Percentiles rank a stretch among this genome's conserved stretches.
These are phyloP conservation scores for Andrena marginata DNA, from an alignment of 2,888 invertebrate genomes.

Conservation along the genomic window DNA sequence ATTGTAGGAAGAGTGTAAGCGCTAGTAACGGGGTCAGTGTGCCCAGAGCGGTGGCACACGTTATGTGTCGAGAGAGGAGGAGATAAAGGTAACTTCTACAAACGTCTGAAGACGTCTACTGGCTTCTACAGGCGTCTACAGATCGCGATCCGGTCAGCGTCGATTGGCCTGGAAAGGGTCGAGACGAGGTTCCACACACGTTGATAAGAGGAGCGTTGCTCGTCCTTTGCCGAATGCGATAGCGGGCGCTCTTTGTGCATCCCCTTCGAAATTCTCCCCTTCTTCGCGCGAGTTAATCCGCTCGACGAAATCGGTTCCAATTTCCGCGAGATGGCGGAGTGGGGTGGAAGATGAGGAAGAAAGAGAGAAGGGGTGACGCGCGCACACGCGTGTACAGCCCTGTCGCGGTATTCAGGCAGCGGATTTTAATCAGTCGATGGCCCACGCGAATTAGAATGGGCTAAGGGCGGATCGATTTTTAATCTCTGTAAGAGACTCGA, in stretches of 20 bases:
- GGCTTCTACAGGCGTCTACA: too few species aligned
- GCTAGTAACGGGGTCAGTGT: too few species aligned
- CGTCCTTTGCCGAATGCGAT: neutral
- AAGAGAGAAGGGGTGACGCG: neutral
- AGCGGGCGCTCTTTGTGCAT: neutral
- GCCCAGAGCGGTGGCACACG: too few species aligned
- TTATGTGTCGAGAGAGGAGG: too few species aligned
- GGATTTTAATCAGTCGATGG: conserved; percentile 74
- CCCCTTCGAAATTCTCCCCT: neutral
- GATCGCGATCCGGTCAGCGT: conserved; percentile 23
- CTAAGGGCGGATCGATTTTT: conserved; percentile 73
- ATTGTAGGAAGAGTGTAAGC: too few species aligned
- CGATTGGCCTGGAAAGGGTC: conserved; percentile 1
- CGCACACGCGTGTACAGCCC: conserved; percentile 7
- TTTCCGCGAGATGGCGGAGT: conserved; percentile 30
- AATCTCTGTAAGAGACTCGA: conserved; percentile 72
- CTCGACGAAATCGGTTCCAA: conserved; percentile 50
- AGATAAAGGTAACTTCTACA: too few species aligned
- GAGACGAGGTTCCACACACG: conserved; percentile 14
- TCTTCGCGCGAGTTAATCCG: conserved; percentile 23
- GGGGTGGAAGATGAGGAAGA: neutral
- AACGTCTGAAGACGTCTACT: too few species aligned
- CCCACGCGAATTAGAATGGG: conserved; percentile 61
- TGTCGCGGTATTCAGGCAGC: conserved; percentile 40
- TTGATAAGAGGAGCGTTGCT: neutral